A percentile compares a stretch with the other conserved stretches of the same genome.
Evolutionary conservation across 2,888 invertebrate species (phyloP).

Genomic region (Mythimna vitellina): DNA sequence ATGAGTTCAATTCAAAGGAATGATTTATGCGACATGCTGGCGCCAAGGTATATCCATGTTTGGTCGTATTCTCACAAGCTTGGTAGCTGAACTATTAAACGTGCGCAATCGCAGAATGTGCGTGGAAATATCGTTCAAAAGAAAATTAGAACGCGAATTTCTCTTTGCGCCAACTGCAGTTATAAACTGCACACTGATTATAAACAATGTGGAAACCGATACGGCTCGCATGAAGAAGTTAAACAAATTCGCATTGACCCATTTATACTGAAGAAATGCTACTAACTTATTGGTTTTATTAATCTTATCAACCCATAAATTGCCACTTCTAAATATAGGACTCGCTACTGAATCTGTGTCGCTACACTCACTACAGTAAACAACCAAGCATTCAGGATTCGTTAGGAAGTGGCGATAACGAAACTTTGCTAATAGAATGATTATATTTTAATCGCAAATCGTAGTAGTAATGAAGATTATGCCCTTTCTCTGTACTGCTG

Average conservation of each 20-base stretch:
- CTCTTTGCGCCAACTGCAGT: constrained; percentile 12
- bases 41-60: constrained; percentile 49
- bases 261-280: not conserved
- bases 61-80: constrained; percentile 33
- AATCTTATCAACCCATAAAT: constrained; percentile 28
- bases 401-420: constrained; percentile 4
- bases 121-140: constrained; percentile 32
- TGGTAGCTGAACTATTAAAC: constrained; percentile 19
- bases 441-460: not conserved
- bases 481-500: not conserved
- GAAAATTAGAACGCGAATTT: constrained; percentile 27
- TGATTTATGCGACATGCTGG: constrained; percentile 48
- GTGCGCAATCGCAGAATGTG: constrained; percentile 16
- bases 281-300: constrained; percentile 18
- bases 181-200: constrained; percentile 2
- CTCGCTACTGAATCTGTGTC: constrained; percentile 8
- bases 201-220: constrained; percentile 23
- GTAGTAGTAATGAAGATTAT: not conserved
- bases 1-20: constrained; percentile 34
- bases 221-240: constrained; percentile 5
- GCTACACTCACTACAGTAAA: not conserved
- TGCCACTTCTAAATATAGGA: constrained; percentile 20
- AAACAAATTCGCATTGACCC: constrained; percentile 14
- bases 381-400: not conserved
- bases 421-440: not conserved